A percentile compares a stretch with the other conserved stretches of the same genome.
phyloP scores from a whole-genome alignment of 1,140 invertebrate genomes.

The Drosophila aff. region DNA sequence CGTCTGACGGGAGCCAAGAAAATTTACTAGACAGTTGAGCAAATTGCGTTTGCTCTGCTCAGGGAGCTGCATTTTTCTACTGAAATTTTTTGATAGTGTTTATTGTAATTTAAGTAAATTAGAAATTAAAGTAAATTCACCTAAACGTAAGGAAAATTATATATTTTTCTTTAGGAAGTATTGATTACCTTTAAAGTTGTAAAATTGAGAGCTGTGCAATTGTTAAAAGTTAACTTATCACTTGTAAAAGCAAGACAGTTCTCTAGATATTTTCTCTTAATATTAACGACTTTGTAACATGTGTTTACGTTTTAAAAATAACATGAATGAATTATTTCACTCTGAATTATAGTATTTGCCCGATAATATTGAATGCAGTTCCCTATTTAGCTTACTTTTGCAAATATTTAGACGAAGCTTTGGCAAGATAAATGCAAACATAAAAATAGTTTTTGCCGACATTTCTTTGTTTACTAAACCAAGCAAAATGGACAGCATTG shows the following conservation, averaged over 20 bases:
- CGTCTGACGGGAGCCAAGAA: conserved; percentile 3
- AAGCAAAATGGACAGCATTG: conserved; percentile 29
- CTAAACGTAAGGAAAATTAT: too few species aligned
- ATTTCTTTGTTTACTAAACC: conserved; percentile 40
- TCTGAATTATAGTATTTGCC: not conserved
- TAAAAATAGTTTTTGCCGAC: conserved; percentile 13
- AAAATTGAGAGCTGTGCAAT: not conserved
- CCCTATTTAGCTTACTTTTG: conserved; percentile 6
- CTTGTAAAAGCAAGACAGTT: not conserved
- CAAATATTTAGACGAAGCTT: conserved; percentile 22
- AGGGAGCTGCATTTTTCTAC: not conserved
- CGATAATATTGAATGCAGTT: not conserved
- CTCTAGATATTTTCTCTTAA: not conserved
- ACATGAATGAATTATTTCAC: not conserved
- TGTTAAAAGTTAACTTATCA: not conserved
- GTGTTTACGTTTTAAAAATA: not conserved
- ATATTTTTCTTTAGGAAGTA: too few species aligned
- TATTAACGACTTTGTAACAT: not conserved
- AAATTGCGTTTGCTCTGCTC: not conserved
- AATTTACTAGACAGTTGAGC: not conserved
- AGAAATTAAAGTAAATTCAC: not conserved
- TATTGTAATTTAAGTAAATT: not conserved
- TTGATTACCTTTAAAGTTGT: too few species aligned
- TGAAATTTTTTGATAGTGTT: not conserved
- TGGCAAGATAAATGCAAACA: conserved; percentile 12